These are phyloP conservation scores for Willisornis vidua DNA, from an alignment of 2,113 vertebrate genomes.

Conservation along the genomic window DNA sequence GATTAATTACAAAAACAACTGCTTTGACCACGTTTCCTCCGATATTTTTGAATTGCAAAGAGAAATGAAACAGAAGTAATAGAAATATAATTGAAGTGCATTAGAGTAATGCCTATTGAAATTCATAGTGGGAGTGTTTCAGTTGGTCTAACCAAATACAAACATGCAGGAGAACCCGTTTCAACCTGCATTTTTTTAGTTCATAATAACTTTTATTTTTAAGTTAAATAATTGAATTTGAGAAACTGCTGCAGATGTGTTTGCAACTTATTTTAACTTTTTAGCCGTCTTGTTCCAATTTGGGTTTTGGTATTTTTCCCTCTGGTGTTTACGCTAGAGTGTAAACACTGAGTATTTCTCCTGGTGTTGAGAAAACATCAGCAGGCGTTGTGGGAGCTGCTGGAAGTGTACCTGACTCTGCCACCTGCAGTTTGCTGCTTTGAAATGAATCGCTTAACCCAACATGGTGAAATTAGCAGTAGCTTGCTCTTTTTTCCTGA, in stretches of 20 bases:
- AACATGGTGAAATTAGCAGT: background rate
- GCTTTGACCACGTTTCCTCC: background rate
- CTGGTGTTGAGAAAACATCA: background rate
- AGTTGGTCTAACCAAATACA: background rate
- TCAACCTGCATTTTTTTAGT: background rate
- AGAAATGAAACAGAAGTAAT: conserved; percentile 25
- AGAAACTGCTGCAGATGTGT: background rate
- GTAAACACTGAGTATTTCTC: background rate
- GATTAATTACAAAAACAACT: conserved; percentile 23
- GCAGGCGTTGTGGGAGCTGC: background rate
- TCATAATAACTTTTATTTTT: background rate
- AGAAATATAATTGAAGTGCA: background rate
- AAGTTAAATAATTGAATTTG: background rate
- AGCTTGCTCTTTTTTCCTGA: background rate
- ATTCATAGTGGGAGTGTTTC: background rate
- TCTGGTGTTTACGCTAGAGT: background rate
- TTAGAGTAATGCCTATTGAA: background rate
- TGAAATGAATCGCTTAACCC: background rate
- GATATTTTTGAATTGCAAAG: background rate
- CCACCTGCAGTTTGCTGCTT: conserved; percentile 39
- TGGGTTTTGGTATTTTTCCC: background rate
- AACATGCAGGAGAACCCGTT: background rate
- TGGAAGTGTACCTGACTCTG: conserved; percentile 11
- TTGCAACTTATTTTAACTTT: background rate
- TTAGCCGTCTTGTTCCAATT: background rate